Base-by-base conservation (phyloP, 1,140 invertebrate genomes). In the Aphelinus certus region DNA sequence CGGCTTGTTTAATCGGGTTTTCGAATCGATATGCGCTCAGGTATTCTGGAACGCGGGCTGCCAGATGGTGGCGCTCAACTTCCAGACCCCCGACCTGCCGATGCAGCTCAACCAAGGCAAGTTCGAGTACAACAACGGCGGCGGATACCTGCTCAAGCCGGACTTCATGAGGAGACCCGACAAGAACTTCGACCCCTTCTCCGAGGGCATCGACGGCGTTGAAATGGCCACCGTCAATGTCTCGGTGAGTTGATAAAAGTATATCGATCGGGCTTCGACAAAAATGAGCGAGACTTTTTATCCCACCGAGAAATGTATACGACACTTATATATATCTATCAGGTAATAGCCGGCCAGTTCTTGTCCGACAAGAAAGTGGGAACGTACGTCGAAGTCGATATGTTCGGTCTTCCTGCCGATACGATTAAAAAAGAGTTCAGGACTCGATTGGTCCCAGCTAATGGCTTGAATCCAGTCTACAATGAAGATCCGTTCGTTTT, bases 401-500 rank as follows among this genome's bases (percentile, higher is more conserved):
- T 95, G 94, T 95, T 94, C 85, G 94, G 94, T 69, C 84, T 95
- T 71, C 93, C 94, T 2, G 94, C 94, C 2, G 94, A 95, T 81
- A 95, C 94, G 1, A 95, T 95, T 64, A 88, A 94, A 57, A 94
- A 94, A 80, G 95, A 96, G 87, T 95, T 95, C 83, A 88, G 93
- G 55, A 96, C 95, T 1, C 88, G 93, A 80, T 91, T 94, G 84
- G 92, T 96, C 9, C 94, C 94, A 2, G 91, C 88, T 57, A 96
- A 96, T 83, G 95, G 95, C 51, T 85, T 94, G 61, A 96, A 93
- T 89, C 95, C 91, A 71, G 93, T 92, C 80, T 96, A 94, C 88
- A 94, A 95, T 85, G 95, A 96, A 83, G 94, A 95, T 77, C 91
- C 94, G 4, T 96, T 96, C 88, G 89, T 94, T 2, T 96, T 96